A percentile compares a stretch with the other conserved stretches of the same genome.
Evolutionary conservation across 2,113 vertebrate genomes (phyloP).

Genomic region (Oceanodroma tethys): DNA sequence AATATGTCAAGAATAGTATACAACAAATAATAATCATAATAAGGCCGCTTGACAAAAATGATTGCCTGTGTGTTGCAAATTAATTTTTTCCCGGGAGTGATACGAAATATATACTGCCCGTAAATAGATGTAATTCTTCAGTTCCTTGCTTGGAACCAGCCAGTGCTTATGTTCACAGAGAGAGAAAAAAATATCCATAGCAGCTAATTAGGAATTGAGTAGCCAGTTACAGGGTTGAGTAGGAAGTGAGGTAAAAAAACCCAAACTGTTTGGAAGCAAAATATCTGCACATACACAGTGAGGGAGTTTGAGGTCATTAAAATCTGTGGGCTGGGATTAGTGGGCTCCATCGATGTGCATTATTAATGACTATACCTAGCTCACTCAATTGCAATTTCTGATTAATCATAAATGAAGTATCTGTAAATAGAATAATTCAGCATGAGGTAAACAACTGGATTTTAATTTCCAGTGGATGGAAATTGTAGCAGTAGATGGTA

Average conservation of each 20-base stretch:
- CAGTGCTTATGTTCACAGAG: background rate
- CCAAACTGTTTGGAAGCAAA: background rate
- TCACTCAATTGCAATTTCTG: background rate
- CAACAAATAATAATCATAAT: conserved; percentile 5
- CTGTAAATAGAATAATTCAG: conserved; percentile 30
- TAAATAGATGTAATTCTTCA: conserved; percentile 26
- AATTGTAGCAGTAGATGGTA: background rate
- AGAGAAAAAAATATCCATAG: background rate
- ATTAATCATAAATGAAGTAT: conserved; percentile 11
- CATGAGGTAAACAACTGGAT: background rate
- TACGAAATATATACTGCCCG: background rate
- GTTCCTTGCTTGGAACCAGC: background rate
- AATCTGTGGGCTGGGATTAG: background rate
- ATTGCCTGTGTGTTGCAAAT: background rate
- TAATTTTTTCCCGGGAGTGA: background rate
- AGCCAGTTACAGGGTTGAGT: conserved; percentile 16
- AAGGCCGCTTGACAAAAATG: background rate
- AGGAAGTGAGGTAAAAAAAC: background rate
- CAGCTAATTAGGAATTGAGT: conserved; percentile 27
- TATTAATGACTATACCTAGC: background rate
- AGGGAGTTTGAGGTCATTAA: conserved; percentile 1
- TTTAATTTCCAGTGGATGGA: background rate
- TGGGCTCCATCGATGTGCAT: background rate
- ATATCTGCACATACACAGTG: background rate
- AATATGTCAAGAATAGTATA: background rate